A percentile compares a stretch with the other conserved stretches of the same genome.
Conservation (phyloP, 2,888 invertebrate species). For the Drosophila atripex region DNA sequence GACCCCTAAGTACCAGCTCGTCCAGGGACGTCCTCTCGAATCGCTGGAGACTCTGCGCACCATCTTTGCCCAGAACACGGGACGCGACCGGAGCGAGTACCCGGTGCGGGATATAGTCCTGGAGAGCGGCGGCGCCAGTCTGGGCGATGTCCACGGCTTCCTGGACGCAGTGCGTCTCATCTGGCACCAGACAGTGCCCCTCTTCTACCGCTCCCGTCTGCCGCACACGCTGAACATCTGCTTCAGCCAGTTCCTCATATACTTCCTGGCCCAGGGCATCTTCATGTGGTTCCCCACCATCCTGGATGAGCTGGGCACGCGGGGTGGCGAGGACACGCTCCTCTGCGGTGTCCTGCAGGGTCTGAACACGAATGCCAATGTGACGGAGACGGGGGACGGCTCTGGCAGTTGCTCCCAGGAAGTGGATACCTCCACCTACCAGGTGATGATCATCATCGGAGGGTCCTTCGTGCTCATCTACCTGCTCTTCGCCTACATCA, state of each 20-base stretch:
- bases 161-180: conserved; percentile 76
- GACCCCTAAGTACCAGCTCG: conserved; percentile 90
- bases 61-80: conserved; percentile 86
- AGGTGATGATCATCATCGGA: conserved; percentile 88
- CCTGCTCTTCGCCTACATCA: conserved; percentile 87
- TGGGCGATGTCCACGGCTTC: conserved; percentile 71
- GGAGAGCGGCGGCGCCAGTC: conserved; percentile 71
- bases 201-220: conserved; percentile 73
- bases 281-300: conserved; percentile 83
- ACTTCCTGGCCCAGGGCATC: conserved; percentile 80
- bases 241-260: conserved; percentile 73
- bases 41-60: conserved; percentile 86
- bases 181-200: conserved; percentile 81
- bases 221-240: conserved; percentile 81
- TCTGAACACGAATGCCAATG: conserved; percentile 29
- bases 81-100: conserved; percentile 83
- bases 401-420: conserved; percentile 84
- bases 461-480: conserved; percentile 87
- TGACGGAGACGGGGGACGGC: not conserved
- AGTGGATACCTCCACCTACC: conserved; percentile 87
- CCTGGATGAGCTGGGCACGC: conserved; percentile 75
- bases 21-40: conserved; percentile 86
- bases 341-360: conserved; percentile 66
- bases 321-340: conserved; percentile 81
- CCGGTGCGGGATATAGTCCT: conserved; percentile 84